Percentiles rank a stretch among this genome's conserved stretches.
Conservation (phyloP, 53 echinoderm and acorn worm genomes). For the Temnopleurus reevesii region DNA sequence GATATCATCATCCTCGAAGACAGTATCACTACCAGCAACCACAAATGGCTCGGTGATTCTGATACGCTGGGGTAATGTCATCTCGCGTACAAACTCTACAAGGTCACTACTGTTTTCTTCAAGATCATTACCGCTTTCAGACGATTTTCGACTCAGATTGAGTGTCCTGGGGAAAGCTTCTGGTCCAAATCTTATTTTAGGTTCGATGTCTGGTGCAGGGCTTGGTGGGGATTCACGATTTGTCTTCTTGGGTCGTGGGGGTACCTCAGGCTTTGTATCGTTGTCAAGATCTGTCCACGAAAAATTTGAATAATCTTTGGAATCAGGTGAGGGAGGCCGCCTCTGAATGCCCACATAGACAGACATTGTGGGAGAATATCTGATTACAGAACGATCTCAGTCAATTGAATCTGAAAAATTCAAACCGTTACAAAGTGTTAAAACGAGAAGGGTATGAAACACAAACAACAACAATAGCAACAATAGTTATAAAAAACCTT, state of each 20-base stretch:
- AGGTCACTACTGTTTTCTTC: background rate
- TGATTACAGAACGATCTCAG: too few relatives aligned
- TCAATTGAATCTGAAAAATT: background rate
- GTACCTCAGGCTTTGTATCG: background rate
- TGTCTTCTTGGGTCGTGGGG: background rate
- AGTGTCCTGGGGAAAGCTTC: background rate
- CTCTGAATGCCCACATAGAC: background rate
- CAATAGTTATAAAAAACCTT: too few relatives aligned
- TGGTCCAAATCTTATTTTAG: background rate
- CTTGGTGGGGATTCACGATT: background rate
- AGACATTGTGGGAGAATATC: background rate
- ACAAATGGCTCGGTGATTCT: constrained; percentile 37
- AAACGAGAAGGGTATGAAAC: background rate
- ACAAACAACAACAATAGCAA: too few relatives aligned
- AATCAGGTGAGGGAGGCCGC: background rate
- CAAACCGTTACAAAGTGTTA: background rate
- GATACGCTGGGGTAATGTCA: constrained; percentile 60
- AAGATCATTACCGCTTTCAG: background rate
- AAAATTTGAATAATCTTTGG: background rate
- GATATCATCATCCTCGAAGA: constrained; percentile 52
- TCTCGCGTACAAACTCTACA: background rate
- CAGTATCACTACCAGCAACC: constrained; percentile 29
- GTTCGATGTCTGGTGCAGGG: background rate
- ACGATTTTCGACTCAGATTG: background rate
- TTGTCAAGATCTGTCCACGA: too few relatives aligned